Base-by-base conservation (phyloP, 2,797 vertebrate genomes). In the Alauda arvensis region DNA sequence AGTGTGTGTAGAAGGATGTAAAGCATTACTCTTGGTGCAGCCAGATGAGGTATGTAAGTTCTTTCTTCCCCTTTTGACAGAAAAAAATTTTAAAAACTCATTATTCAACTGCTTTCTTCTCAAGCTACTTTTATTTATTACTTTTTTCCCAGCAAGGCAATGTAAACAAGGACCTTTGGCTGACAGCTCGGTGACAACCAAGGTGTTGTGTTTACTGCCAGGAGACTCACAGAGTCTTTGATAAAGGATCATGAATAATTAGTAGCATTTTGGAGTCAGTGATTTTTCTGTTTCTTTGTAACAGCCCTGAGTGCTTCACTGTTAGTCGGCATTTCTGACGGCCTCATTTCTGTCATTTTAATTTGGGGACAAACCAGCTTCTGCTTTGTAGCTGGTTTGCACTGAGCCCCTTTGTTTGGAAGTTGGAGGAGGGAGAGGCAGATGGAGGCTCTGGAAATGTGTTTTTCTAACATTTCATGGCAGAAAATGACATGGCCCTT, bases 1-100 rank as follows among this genome's bases (percentile, higher is more conserved):
- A 68, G 21, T 0, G 0, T 0, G 1, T 3, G 17, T 33, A 13
- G 45, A 34, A 0, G 0, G 10, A 12, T 48, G 9, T 29, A 45
- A 74, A 88, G 10, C 34, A 13, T 77, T 86, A 5, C 0, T 66
- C 63, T 82, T 34, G 12, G n/a, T 33, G 55, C 42, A 55, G 21
- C 28, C 0, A 0, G n/a, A 51, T 62, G 60, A 91, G 17, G 8
- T 77, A 37, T 42, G 7, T 18, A 37, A 77, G 14, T 15, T 67
- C 33, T 55, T 83, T 91, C 40, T 89, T 53, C 20, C 18, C 8
- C 2, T 89, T 75, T 59, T 79, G 48, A 55, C 12, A 1, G 6
- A 26, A 14, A 79, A 61, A 6, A 69, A 15, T 3, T 4, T 11
- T 21, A 21, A 65, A 53, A 65, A 23, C 13, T 75, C 46, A 45